Conservation (phyloP, 2,888 invertebrate genomes). For the Spodoptera exigua region DNA sequence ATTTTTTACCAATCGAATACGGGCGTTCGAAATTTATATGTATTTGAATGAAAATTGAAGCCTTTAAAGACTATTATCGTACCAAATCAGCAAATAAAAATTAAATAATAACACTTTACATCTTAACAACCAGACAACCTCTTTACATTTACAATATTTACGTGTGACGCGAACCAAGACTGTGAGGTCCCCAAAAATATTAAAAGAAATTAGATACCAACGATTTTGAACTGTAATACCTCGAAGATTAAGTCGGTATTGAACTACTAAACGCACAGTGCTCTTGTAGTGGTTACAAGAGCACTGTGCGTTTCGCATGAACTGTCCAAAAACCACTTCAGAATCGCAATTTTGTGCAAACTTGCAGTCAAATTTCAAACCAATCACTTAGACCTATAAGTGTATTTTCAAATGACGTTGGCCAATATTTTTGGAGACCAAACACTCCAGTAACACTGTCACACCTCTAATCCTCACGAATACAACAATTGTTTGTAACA, state of each 20-base stretch:
- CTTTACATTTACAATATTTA: constrained; percentile 49
- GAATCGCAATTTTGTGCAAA: too few species aligned
- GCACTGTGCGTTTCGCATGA: too few species aligned
- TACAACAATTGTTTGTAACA: constrained; percentile 69
- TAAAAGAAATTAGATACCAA: background rate
- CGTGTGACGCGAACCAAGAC: constrained; percentile 21
- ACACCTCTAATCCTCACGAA: constrained; percentile 68
- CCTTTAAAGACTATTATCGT: constrained; percentile 14
- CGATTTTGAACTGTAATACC: too few species aligned
- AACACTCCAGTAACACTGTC: constrained; percentile 33
- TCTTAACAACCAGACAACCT: constrained; percentile 48
- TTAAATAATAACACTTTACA: constrained; percentile 47
- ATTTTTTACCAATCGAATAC: constrained; percentile 28
- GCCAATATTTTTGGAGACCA: constrained; percentile 31
- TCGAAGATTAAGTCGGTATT: too few species aligned
- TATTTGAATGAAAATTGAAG: constrained; percentile 18
- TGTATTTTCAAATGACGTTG: too few species aligned
- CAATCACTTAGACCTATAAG: too few species aligned
- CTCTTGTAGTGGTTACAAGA: too few species aligned
- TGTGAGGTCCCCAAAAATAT: constrained; percentile 37
- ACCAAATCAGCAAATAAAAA: constrained; percentile 38
- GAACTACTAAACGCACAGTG: too few species aligned
- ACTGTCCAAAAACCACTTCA: too few species aligned
- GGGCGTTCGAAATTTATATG: constrained; percentile 35
- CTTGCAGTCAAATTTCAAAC: too few species aligned